Conservation (phyloP, 2,113 vertebrate genomes). For the Pelmatolapia mariae region DNA sequence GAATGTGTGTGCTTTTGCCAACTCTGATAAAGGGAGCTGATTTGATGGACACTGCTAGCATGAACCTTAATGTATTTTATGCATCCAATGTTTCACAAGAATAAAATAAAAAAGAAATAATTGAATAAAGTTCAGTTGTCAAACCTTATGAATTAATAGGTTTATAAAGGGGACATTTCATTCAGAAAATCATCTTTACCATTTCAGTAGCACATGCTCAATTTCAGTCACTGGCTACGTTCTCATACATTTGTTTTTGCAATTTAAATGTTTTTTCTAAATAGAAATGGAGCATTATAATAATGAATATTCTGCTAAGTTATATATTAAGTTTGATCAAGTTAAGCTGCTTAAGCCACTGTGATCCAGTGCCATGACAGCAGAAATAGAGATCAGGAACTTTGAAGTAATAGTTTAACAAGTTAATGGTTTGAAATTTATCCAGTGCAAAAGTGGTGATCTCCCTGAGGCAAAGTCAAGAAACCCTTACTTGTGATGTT, state of each 20-base stretch:
- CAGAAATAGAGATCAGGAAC: not conserved
- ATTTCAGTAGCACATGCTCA: not conserved
- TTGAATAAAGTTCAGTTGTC: not conserved
- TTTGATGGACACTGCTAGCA: not conserved
- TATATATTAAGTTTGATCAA: not conserved
- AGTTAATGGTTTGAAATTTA: not conserved
- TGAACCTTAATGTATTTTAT: not conserved
- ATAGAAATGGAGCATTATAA: not conserved
- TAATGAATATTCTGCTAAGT: not conserved
- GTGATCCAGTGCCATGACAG: not conserved
- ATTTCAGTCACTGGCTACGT: rapidly evolving
- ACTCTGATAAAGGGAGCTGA: not conserved
- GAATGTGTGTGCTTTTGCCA: not conserved
- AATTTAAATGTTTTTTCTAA: not conserved
- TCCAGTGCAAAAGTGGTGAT: not conserved
- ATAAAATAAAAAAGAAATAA: not conserved
- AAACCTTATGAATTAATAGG: not conserved
- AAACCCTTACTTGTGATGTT: not conserved
- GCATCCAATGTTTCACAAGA: not conserved
- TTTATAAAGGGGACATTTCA: not conserved
- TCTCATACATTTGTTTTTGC: not conserved
- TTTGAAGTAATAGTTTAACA: not conserved
- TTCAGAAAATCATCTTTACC: not conserved
- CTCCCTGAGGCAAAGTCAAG: not conserved
- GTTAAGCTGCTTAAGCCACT: not conserved